phyloP scores from a whole-genome alignment of 2,888 invertebrate genomes.

The Glaucopsyche alexis region DNA sequence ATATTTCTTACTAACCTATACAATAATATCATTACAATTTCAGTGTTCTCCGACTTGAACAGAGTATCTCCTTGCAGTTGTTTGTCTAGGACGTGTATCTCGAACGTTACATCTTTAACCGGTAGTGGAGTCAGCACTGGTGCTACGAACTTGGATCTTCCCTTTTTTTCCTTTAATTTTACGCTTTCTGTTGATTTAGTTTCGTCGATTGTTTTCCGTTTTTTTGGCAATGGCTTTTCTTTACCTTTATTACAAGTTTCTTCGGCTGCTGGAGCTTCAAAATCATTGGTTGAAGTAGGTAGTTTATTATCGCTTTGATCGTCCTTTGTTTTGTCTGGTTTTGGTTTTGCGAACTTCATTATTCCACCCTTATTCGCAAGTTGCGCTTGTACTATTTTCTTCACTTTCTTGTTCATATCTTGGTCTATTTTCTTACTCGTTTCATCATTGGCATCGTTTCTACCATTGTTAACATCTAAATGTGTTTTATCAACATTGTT shows the following conservation, averaged over 20 bases:
- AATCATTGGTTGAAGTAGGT: not conserved
- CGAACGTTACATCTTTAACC: slow-evolving; percentile 51
- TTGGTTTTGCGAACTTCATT: slow-evolving; percentile 64
- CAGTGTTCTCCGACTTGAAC: slow-evolving; percentile 36
- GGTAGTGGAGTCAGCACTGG: slow-evolving; percentile 61
- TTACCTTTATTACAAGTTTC: not conserved
- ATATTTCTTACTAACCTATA: slow-evolving; percentile 48
- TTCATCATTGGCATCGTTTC: slow-evolving; percentile 24
- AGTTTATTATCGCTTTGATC: slow-evolving; percentile 21
- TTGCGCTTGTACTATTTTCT: slow-evolving; percentile 54
- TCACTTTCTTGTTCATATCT: slow-evolving; percentile 33
- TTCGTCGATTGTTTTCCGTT: not conserved
- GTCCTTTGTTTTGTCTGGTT: slow-evolving; percentile 33
- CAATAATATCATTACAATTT: slow-evolving; percentile 47
- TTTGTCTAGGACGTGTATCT: slow-evolving; percentile 46
- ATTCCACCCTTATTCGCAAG: slow-evolving; percentile 62
- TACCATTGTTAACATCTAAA: not conserved
- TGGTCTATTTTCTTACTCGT: slow-evolving; percentile 29
- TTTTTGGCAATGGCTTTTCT: not conserved
- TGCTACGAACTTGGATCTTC: slow-evolving; percentile 55
- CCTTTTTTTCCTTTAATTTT: slow-evolving; percentile 46
- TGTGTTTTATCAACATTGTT: not conserved
- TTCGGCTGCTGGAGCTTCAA: not conserved
- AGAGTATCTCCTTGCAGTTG: slow-evolving; percentile 30
- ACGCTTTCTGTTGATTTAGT: slow-evolving; percentile 27